A percentile compares a stretch with the other conserved stretches of the same genome.
Evolutionary conservation across 1,140 invertebrate genomes (phyloP).

Genomic region (Leptoteleia sp.): DNA sequence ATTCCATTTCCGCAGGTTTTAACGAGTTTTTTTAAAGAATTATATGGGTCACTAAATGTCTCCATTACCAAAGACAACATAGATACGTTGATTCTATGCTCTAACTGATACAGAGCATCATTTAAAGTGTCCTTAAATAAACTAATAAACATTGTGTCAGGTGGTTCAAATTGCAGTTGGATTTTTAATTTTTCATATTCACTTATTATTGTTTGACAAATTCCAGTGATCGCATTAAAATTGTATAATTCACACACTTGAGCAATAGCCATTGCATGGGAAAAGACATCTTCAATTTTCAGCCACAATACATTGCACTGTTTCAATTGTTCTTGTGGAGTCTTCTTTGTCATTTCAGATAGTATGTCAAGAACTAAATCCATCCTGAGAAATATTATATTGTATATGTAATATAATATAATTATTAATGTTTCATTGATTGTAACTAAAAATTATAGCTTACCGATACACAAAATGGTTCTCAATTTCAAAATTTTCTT

Average conservation of each 20-base stretch:
- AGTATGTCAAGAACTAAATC: constrained; percentile 76
- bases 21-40: constrained; percentile 74
- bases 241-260: constrained; percentile 78
- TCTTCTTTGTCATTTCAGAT: constrained; percentile 68
- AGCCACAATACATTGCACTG: constrained; percentile 73
- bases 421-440: too few species aligned
- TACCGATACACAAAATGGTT: constrained; percentile 79
- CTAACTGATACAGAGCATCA: constrained; percentile 77
- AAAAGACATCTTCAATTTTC: constrained; percentile 77
- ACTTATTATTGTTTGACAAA: constrained; percentile 76
- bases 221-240: constrained; percentile 77
- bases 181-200: constrained; percentile 78
- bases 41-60: constrained; percentile 77
- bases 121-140: constrained; percentile 77
- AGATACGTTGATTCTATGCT: constrained; percentile 78
- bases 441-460: constrained; percentile 1
- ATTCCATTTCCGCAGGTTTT: constrained; percentile 75
- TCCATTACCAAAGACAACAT: constrained; percentile 78
- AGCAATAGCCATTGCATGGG: constrained; percentile 79
- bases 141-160: constrained; percentile 74
- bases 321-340: constrained; percentile 62
- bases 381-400: constrained; percentile 69
- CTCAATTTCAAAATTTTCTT: constrained; percentile 73
- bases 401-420: neutral
- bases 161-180: constrained; percentile 69